Base-by-base conservation (phyloP, 2,113 vertebrate species). In the Cyanistes caeruleus region DNA sequence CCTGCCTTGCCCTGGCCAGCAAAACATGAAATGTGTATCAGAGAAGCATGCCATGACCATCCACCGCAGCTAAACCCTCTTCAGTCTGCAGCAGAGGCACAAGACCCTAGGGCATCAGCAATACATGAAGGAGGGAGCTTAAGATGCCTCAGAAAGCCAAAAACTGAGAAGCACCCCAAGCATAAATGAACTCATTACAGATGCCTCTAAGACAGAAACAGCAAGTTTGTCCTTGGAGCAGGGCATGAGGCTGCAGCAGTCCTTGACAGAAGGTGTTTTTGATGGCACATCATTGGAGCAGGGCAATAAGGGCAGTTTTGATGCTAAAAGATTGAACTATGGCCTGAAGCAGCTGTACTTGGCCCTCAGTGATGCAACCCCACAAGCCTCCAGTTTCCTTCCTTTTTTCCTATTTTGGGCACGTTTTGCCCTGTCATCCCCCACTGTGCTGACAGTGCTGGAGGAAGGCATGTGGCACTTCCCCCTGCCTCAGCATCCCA, bases 341-440 rank as follows among this genome's bases (percentile, higher is more conserved):
- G 59, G 28, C 52, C 70, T 2, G 2, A 84, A 87, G 67, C 60
- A 79, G 55, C 33, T 93, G 62, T 24, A 37, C 79, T 90, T 89
- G 44, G 27, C 67, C 56, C 51, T 8, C 15, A 31, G 51, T 89
- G 48, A 89, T 14, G 52, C 79, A 95, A 93, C 10, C 33, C 39
- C 8, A 15, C 10, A 77, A 87, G 41, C 41, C 13, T 4, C 0
- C 10, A 68, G 49, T 43, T 81, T 95, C 63, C 82, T 94, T 96
- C 93, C 85, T 64, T 77, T 90, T 93, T 95, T 79, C 53, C 56
- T 53, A 46, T 94, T 96, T 93, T 80, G 64, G 13, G 8, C 56
- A 78, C 2, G 0, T 95, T 94, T 92, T 5, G 20, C 63, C 14
- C 20, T 44, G 51, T 94, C 85, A 90, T 67, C 7, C 25, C 70